Evolutionary conservation across 1,140 invertebrate species (phyloP).

Genomic region (Chrysoperla carnea): DNA sequence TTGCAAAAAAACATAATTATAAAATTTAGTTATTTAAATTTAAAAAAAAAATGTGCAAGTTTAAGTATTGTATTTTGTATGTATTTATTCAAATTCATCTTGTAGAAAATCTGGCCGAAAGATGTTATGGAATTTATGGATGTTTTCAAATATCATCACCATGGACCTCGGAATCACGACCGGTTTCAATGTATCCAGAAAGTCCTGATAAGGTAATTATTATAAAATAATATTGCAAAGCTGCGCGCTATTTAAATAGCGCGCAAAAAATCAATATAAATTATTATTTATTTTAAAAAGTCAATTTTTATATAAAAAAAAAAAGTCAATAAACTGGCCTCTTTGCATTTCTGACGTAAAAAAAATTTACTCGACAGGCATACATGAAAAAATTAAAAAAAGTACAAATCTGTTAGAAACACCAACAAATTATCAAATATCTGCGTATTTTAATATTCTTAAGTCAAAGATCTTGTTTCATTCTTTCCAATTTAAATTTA

Average conservation of each 20-base stretch:
- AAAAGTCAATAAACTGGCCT: too few relatives aligned
- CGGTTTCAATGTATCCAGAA: conserved; percentile 59
- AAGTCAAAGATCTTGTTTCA: too few relatives aligned
- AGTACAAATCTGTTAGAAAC: too few relatives aligned
- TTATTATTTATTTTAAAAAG: too few relatives aligned
- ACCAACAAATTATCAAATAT: too few relatives aligned
- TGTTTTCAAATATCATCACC: conserved; percentile 68
- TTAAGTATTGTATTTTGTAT: background rate
- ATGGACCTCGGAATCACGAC: conserved; percentile 57
- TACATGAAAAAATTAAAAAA: too few relatives aligned
- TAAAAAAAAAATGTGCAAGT: background rate
- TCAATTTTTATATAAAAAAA: too few relatives aligned
- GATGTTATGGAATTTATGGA: conserved; percentile 62
- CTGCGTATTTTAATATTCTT: too few relatives aligned
- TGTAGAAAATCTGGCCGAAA: conserved; percentile 24
- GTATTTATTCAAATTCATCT: conserved; percentile 1
- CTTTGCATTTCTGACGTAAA: too few relatives aligned
- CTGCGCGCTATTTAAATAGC: conserved; percentile 31
- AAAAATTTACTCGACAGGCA: too few relatives aligned
- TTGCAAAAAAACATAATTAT: background rate
- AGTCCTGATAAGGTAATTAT: conserved; percentile 30
- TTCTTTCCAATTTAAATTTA: too few relatives aligned
- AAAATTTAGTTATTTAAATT: background rate
- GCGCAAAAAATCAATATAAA: too few relatives aligned
- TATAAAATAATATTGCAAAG: conserved; percentile 17